phyloP scores from a whole-genome alignment of 1,140 invertebrate species.

The Oncopodura yosiiana region DNA sequence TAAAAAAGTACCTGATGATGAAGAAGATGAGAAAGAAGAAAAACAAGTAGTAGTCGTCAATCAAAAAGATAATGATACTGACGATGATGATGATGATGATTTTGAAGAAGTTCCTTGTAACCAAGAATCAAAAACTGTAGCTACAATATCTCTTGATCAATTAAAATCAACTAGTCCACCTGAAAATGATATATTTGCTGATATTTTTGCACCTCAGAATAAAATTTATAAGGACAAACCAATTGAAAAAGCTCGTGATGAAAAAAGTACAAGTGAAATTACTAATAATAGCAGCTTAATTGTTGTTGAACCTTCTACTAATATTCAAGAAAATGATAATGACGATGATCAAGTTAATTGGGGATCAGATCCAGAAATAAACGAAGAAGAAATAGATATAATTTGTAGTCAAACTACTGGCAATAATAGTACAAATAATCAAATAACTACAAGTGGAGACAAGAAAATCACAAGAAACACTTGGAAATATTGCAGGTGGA shows the following conservation, averaged over 20 bases:
- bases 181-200: slow-evolving; percentile 41
- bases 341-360: slow-evolving; percentile 49
- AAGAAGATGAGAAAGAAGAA: no score
- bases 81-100: slow-evolving; percentile 8
- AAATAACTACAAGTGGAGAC: slow-evolving; percentile 13
- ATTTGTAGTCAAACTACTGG: no score
- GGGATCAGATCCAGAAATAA: slow-evolving; percentile 8
- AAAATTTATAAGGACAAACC: background rate
- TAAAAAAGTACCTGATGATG: no score
- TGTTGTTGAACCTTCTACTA: slow-evolving; percentile 25
- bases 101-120: slow-evolving; percentile 20
- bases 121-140: slow-evolving; percentile 16
- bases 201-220: slow-evolving; percentile 36
- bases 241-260: slow-evolving; percentile 3
- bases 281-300: slow-evolving; percentile 7
- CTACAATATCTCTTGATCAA: background rate
- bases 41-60: slow-evolving; percentile 14
- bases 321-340: slow-evolving; percentile 41
- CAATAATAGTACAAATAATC: no score
- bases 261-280: slow-evolving; percentile 1
- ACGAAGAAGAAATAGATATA: slow-evolving; percentile 20
- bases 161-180: background rate
- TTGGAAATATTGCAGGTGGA: slow-evolving; percentile 32
- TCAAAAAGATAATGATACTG: no score
- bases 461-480: slow-evolving; percentile 10